Evolutionary conservation across 2,888 invertebrate genomes (phyloP), one percentile per base, ranked within the genome.

Genomic region (Platerodrilus igneus): DNA sequence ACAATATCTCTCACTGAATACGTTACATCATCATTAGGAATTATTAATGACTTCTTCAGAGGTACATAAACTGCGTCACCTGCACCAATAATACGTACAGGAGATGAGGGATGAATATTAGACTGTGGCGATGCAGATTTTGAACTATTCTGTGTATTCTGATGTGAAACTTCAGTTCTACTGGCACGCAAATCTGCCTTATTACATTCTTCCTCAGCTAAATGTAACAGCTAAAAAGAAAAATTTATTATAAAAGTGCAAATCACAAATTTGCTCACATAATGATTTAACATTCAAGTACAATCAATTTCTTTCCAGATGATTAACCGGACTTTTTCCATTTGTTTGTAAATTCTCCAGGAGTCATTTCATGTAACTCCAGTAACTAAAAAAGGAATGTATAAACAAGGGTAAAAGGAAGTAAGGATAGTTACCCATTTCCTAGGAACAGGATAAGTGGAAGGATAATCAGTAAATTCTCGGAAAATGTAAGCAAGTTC

Each of bases 151-250:
- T 44, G 44, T 19, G 50, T n/a, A n/a, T n/a, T n/a, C n/a, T n/a
- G n/a, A n/a, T n/a, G n/a, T n/a, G n/a, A 17, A 7, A 26, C 15
- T 18, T 13, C 26, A 37, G 43, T 13, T 52, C 55, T 0, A 62
- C 66, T 3, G 64, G 63, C 7, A 57, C 56, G 13, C 63, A 55
- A 4, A 64, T n/a, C n/a, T n/a, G n/a, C 68, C 21, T 66, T 65
- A 53, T 75, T 75, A 44, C 77, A 77, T 36, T 86, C 82, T 53
- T 88, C 88, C 51, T 83, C 86, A 43, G 86, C 74, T 0, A 86
- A 84, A 62, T 87, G 81, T 38, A 88, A 67, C 17, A 88, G 68
- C 83, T 87, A 65, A 6, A 57, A 57, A 23, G 27, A 34, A 32
- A 22, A 3, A 9, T 13, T n/a, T 13, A 13, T 9, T 22, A 15